Percentiles rank a stretch among this genome's conserved stretches.
These are phyloP conservation scores for Clitarchus hookeri DNA, from an alignment of 2,888 invertebrate genomes.

Conservation along the genomic window DNA sequence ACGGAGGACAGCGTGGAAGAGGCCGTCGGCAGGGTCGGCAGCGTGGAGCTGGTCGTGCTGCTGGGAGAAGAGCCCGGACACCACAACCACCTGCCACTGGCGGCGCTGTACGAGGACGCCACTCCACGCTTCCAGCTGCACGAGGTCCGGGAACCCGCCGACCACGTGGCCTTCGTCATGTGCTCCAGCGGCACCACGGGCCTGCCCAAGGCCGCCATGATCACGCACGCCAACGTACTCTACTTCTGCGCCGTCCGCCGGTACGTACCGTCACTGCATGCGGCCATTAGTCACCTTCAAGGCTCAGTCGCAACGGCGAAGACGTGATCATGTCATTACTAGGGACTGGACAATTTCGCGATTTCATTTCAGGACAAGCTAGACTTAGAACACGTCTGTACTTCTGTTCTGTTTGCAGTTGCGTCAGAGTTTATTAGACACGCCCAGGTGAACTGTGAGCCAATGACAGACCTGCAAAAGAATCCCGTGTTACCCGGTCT, in stretches of 20 bases:
- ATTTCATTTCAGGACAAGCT: too few species aligned
- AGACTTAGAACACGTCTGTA: too few species aligned
- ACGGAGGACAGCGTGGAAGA: slow-evolving; percentile 48
- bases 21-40: background rate
- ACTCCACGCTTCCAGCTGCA: background rate
- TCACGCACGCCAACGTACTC: slow-evolving; percentile 69
- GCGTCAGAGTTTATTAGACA: too few species aligned
- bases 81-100: background rate
- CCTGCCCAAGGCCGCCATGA: slow-evolving; percentile 75
- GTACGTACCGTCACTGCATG: slow-evolving; percentile 46
- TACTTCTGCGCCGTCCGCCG: slow-evolving; percentile 35
- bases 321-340: too few species aligned
- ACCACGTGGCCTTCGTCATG: slow-evolving; percentile 62
- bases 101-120: background rate
- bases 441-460: too few species aligned
- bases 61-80: background rate
- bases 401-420: too few species aligned
- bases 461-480: too few species aligned
- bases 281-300: too few species aligned
- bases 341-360: too few species aligned
- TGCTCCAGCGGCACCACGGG: slow-evolving; percentile 81
- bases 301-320: too few species aligned
- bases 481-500: too few species aligned
- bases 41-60: background rate
- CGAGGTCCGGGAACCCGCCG: slow-evolving; percentile 26